A percentile compares a stretch with the other conserved stretches of the same genome.
Evolutionary conservation across 2,113 vertebrate species (phyloP).

Genomic region (Pantherophis guttatus): DNA sequence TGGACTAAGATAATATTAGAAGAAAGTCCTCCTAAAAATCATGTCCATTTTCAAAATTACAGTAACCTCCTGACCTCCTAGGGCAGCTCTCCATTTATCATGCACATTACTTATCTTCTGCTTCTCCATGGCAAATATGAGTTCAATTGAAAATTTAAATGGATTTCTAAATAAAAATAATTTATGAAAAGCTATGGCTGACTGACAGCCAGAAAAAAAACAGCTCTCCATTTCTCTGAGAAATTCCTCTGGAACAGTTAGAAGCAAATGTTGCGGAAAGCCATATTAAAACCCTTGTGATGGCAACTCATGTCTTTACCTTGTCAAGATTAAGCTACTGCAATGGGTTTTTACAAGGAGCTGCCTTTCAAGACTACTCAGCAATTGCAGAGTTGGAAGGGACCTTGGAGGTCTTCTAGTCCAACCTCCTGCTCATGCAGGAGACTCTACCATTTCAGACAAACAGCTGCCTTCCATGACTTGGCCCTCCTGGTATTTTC

Average conservation of each 20-base stretch:
- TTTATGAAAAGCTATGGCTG: neutral
- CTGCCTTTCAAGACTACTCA: neutral
- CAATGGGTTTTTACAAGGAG: neutral
- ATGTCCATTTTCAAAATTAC: conserved; percentile 15
- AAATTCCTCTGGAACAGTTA: neutral
- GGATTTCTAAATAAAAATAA: conserved; percentile 33
- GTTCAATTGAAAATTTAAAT: conserved; percentile 21
- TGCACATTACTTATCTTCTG: conserved; percentile 33
- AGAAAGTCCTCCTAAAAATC: neutral
- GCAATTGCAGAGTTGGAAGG: neutral
- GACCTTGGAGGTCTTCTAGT: neutral
- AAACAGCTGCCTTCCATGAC: neutral
- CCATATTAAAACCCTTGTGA: neutral
- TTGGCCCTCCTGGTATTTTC: neutral
- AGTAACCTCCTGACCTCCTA: neutral
- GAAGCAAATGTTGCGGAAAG: neutral
- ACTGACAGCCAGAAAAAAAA: neutral
- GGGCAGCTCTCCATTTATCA: conserved; percentile 13
- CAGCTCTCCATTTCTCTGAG: neutral
- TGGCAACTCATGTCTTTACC: neutral
- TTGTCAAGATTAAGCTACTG: neutral
- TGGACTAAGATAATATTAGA: neutral
- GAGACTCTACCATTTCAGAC: neutral
- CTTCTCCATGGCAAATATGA: conserved; percentile 1
- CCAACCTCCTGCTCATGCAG: neutral